Conservation (phyloP, 2,113 vertebrate species). For the Chionomys nivalis region DNA sequence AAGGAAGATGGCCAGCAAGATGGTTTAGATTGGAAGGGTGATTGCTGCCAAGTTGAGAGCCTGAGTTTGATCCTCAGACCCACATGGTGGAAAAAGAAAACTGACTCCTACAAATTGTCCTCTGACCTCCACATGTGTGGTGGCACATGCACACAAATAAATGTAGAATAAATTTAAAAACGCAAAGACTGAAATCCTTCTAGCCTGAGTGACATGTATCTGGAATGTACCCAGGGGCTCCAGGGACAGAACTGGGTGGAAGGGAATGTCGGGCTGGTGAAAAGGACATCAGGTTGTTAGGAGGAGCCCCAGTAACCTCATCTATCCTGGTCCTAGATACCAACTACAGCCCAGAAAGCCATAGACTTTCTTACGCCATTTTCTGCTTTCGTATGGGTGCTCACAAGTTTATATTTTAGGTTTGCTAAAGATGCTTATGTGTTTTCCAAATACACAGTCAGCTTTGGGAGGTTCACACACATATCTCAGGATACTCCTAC, state of each 20-base stretch:
- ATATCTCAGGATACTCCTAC: conserved; percentile 80
- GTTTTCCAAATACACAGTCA: conserved; percentile 81
- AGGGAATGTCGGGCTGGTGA: no score
- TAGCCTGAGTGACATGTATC: background rate
- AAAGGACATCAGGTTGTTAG: background rate
- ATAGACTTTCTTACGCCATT: background rate
- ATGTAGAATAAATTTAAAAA: background rate
- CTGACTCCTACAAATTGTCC: background rate
- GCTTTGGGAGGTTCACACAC: conserved; percentile 78
- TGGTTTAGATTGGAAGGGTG: background rate
- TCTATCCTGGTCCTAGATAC: background rate
- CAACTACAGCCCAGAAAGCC: background rate
- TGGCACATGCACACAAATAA: background rate
- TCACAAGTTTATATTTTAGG: conserved; percentile 81
- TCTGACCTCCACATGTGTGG: background rate
- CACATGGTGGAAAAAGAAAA: background rate
- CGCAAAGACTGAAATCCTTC: background rate
- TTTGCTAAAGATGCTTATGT: conserved; percentile 80
- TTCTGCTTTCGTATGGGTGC: background rate
- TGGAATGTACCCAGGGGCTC: background rate
- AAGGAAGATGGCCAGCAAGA: background rate
- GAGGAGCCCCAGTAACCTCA: background rate
- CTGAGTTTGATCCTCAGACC: background rate
- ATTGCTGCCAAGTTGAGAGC: background rate
- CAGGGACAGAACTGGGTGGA: background rate